Conservation (phyloP, 1,140 invertebrate species). For the Augochlora pura region DNA sequence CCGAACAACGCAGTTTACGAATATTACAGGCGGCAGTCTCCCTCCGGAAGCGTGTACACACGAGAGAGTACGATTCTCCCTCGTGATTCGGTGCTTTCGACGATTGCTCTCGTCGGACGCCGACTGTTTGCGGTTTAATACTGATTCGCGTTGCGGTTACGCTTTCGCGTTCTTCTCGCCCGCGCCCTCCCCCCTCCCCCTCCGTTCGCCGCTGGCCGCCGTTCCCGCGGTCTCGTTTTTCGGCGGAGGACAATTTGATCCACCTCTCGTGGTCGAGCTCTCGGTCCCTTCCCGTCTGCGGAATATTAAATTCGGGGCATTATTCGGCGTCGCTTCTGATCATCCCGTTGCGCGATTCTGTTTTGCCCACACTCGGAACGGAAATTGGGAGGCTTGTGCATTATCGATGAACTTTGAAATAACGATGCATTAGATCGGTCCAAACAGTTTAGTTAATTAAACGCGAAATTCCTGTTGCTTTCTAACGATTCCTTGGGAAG, state of each 20-base stretch:
- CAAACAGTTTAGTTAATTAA: no score
- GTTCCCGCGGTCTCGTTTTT: slow-evolving; percentile 19
- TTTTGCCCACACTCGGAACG: no score
- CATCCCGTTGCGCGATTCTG: no score
- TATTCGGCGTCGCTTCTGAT: no score
- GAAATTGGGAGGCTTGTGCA: no score
- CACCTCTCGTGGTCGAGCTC: background rate
- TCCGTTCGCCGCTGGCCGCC: background rate
- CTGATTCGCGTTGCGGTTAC: slow-evolving; percentile 29
- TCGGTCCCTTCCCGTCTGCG: background rate
- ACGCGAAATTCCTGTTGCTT: no score
- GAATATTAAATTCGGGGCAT: background rate
- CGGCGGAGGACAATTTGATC: slow-evolving; percentile 7
- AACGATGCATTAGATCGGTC: no score
- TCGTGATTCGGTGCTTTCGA: slow-evolving; percentile 22
- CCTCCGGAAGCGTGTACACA: slow-evolving; percentile 34
- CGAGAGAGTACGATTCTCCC: slow-evolving; percentile 14
- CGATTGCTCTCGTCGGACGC: slow-evolving; percentile 9
- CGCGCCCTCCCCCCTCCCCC: no score
- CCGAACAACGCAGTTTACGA: no score
- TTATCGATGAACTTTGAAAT: no score
- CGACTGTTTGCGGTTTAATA: slow-evolving; percentile 19
- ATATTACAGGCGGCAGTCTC: background rate
- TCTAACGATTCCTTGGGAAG: no score
- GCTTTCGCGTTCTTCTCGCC: slow-evolving; percentile 31